Evolutionary conservation across 1,140 invertebrate species (phyloP), one percentile per base, ranked within the genome.

Genomic region (Armadillidium nasatum): DNA sequence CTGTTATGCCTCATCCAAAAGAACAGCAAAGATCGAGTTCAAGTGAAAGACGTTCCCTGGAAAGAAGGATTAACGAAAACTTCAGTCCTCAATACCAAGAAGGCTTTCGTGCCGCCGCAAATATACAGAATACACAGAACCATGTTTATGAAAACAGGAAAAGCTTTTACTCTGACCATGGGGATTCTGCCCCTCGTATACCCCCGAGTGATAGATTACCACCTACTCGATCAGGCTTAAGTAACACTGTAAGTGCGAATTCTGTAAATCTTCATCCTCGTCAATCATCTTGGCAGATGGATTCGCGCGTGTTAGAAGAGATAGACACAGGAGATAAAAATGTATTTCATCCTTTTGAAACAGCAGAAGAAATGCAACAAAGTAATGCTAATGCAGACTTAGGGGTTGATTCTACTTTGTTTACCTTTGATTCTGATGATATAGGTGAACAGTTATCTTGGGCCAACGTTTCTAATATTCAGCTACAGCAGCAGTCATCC

Each of bases 401-500:
- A 13, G 11, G 1, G 11, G 9, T 50, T 50, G 46, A 50, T 50
- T 50, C 46, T 10, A 10, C 77, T 7, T 75, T 74, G 46, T 74
- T 71, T n/a, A 19, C 75, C 10, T 21, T 78, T n/a, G 73, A 78
- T 19, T 33, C 75, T 43, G 77, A 75, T 15, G 69, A 60, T 10
- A 67, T 73, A 60, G 68, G 71, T 68, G 77, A 76, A 7, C 50
- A 75, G 11, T 45, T 70, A 13, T 60, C 60, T 19, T 70, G 46
- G 46, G 15, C 46, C 9, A 43, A 73, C 15, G 15, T 74, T 33
- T 72, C 77, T 22, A 46, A 66, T 19, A 73, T 73, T 50, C 74
- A 73, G 13, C 45, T 78, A 44, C 77, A 78, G 44, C 77, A 78
- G n/a, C 77, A 72, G 22, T 75, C 74, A 23, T 75, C 79, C n/a